Conservation (phyloP, 1,140 invertebrate species). For the Agrilus planipennis region DNA sequence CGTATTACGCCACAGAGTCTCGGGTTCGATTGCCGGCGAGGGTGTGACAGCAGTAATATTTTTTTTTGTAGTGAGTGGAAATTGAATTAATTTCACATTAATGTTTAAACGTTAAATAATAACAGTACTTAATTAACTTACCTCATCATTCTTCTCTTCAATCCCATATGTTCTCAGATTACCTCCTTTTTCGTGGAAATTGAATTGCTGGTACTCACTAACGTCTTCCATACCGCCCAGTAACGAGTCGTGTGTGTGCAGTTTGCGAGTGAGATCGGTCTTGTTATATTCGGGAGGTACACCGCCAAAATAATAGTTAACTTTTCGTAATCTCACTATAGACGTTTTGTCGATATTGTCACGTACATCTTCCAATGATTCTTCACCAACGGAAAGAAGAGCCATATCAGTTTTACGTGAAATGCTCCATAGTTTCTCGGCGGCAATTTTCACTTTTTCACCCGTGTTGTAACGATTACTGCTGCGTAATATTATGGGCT, state of each 20-base stretch:
- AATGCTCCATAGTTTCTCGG: slow-evolving; percentile 23
- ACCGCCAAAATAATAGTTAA: slow-evolving; percentile 60
- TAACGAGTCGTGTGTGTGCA: slow-evolving; percentile 46
- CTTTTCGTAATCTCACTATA: slow-evolving; percentile 36
- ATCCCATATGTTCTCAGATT: slow-evolving; percentile 1
- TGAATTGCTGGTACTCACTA: slow-evolving; percentile 49
- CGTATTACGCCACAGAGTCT: slow-evolving; percentile 3
- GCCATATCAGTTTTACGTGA: slow-evolving; percentile 1
- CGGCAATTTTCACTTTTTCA: slow-evolving; percentile 63
- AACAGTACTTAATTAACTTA: too few relatives aligned
- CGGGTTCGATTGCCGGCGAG: background rate
- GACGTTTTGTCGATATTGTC: slow-evolving; percentile 13
- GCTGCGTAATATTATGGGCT: slow-evolving; percentile 49
- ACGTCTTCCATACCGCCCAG: slow-evolving; percentile 74
- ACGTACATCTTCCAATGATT: background rate
- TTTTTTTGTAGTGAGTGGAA: too few relatives aligned
- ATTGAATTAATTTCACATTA: too few relatives aligned
- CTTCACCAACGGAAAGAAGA: background rate
- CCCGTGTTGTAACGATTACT: slow-evolving; percentile 70
- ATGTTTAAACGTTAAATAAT: background rate
- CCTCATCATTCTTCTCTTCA: background rate
- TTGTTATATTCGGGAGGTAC: slow-evolving; percentile 54
- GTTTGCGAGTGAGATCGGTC: slow-evolving; percentile 29
- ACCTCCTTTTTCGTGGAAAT: slow-evolving; percentile 5
- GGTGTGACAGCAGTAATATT: too few relatives aligned